Percentiles rank a stretch among this genome's conserved stretches.
Conservation (phyloP, 2,113 vertebrate genomes). For the Cyphomyrus plagiostoma region DNA sequence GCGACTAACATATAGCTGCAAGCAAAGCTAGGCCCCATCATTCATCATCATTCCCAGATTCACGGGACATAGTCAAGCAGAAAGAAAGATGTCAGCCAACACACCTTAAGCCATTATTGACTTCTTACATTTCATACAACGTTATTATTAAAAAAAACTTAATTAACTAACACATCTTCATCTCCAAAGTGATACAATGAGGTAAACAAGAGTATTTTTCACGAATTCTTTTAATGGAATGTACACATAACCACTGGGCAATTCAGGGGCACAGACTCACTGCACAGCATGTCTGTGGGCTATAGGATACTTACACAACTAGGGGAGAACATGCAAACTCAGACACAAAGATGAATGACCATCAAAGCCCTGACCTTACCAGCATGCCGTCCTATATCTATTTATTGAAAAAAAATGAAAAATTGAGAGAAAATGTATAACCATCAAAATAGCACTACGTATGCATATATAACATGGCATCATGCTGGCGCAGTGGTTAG, state of each 20-base stretch:
- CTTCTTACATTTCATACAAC: background rate
- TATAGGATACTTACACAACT: background rate
- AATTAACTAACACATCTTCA: background rate
- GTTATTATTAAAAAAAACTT: background rate
- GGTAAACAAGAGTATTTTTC: background rate
- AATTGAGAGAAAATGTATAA: background rate
- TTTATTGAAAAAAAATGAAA: background rate
- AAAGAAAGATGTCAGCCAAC: slow-evolving; percentile 4
- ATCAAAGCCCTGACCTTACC: background rate
- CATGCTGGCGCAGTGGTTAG: background rate
- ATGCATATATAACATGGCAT: background rate
- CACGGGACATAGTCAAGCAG: background rate
- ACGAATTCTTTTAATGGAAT: too few relatives aligned
- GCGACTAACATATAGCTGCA: background rate
- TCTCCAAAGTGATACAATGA: background rate
- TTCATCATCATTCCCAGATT: background rate
- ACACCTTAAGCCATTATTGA: background rate
- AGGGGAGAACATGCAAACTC: background rate
- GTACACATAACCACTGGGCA: background rate
- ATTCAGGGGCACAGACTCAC: background rate
- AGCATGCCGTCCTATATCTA: background rate
- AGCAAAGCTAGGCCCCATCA: background rate
- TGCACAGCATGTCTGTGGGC: background rate
- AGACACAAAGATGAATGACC: background rate
- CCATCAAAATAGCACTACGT: background rate